Base-by-base conservation (phyloP, 2,797 vertebrate genomes). In the Hozukius guyotensis region DNA sequence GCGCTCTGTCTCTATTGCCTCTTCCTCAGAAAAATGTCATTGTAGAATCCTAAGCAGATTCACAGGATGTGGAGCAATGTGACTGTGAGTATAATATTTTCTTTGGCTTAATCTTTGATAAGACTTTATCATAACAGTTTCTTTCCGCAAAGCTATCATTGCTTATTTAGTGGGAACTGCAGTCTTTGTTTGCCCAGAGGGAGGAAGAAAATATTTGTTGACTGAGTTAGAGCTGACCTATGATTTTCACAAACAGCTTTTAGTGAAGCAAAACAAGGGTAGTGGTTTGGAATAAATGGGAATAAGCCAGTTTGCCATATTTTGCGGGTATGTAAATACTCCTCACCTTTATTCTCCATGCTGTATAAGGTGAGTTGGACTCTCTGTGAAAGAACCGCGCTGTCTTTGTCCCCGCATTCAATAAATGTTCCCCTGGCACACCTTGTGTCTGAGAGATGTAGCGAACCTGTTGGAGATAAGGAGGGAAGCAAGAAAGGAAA, bases 371-470 rank as follows among this genome's bases (percentile, higher is more conserved):
- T 65, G 96, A 95, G 89, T 98, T 97, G 0, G 96, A 95, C 92
- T 98, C 97, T 95, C 95, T 97, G 94, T 96, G 96, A 95, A 99
- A 99, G 95, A 99, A 99, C 87, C 98, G 96, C 52, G 96, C 93
- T 0, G 98, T 99, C 96, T 99, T 99, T 5, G 98, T 99, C 90
- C 98, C 98, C 86, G 96, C 93, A 82, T 97, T 99, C 92, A 99
- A 90, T 87, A 99, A 93, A 87, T 98, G 97, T 83, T 99, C 98
- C 91, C 96, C 97, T 27, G 98, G 98, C 83, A 97, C 96, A 86
- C 99, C 98, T 96, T 99, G 99, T 53, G 98, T 99, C 96, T 99
- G 98, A 82, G 98, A 99, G 95, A 99, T 99, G 94, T 98, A 99
- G 95, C 99, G 98, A 94, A 99, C 99, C 99, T 99, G 94, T 88